Evolutionary conservation across 2,797 vertebrate species (phyloP).

Genomic region (Gambelia wislizenii): DNA sequence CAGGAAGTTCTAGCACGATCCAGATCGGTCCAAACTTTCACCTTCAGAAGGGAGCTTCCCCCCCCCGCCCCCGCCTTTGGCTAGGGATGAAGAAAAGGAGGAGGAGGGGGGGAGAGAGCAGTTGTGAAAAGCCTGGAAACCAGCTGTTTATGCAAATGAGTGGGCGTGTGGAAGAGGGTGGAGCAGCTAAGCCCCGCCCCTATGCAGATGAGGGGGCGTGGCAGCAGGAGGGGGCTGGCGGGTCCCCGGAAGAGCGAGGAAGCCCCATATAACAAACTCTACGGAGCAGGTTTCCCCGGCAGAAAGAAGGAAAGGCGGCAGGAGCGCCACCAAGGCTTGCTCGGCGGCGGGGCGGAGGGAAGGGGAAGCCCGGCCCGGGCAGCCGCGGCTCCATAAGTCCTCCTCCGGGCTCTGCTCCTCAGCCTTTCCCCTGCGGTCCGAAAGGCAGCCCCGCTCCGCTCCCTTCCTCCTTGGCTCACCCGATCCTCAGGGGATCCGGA

Average conservation of each 20-base stretch:
- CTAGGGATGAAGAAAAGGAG: neutral
- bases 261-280: slow-evolving; percentile 85
- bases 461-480: neutral
- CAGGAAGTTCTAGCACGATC: slow-evolving; percentile 26
- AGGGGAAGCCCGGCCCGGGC: neutral
- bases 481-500: slow-evolving; percentile 23
- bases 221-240: slow-evolving; percentile 79
- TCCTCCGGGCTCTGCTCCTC: neutral
- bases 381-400: neutral
- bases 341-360: too few relatives aligned
- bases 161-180: slow-evolving; percentile 57
- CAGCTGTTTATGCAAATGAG: slow-evolving; percentile 42
- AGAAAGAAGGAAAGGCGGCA: slow-evolving; percentile 66
- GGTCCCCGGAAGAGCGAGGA: slow-evolving; percentile 85
- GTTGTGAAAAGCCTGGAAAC: neutral
- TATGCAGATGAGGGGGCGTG: slow-evolving; percentile 92
- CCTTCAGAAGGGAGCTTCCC: neutral
- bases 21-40: neutral
- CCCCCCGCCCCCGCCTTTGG: neutral
- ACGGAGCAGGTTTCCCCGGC: slow-evolving; percentile 82
- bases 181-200: too few relatives aligned
- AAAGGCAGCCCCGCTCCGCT: neutral
- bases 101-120: too few relatives aligned
- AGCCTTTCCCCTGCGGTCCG: neutral
- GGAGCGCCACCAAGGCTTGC: slow-evolving; percentile 28